Base-by-base conservation (phyloP, 2,797 vertebrate genomes). In the Chaunax sp. region DNA sequence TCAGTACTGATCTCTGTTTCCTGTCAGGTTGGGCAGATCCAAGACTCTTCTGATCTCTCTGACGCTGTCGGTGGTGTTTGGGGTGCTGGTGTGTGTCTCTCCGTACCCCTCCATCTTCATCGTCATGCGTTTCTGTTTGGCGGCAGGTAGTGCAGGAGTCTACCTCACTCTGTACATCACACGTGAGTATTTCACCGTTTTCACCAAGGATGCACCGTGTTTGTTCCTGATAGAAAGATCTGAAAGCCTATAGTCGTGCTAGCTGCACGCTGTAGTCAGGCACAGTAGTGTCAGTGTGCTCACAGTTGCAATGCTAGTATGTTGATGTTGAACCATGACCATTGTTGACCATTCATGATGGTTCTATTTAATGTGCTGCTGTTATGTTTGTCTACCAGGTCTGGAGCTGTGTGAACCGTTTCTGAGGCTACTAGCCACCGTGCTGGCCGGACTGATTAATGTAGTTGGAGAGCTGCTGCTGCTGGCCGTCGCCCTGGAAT, bases 391-490 rank as follows among this genome's bases (percentile, higher is more conserved):
- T 26, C 19, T 19, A 6, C 41, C 82, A 97, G 96, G 95, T 75
- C 83, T 97, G 92, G 96, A 97, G 85, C 93, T 97, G 69, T 97
- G 96, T n/a, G 95, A 96, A 52, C 95, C 95, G 1, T 94, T 95
- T 3, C 88, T 95, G 81, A 85, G 96, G 76, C 91, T 97, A 68
- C 64, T 94, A 72, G 94, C 88, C 22, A 94, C 95, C 71, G 93
- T 95, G 92, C 86, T 94, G 37, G 94, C 94, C 0, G 96, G 96
- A 10, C 88, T 96, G 69, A 92, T 92, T 58, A 93, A 92, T 1
- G 92, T 96, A 26, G 92, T 94, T 0, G 96, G 96, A 19, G 94
- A 96, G 78, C 94, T 97, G 73, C 90, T 97, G 82, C 90, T 97
- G 85, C 79, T 96, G 82, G 95, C 94, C 1, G 90, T 97, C 69